These are phyloP conservation scores for Phylloscopus trochiloides DNA, from an alignment of 2,113 vertebrate species.

Conservation along the genomic window DNA sequence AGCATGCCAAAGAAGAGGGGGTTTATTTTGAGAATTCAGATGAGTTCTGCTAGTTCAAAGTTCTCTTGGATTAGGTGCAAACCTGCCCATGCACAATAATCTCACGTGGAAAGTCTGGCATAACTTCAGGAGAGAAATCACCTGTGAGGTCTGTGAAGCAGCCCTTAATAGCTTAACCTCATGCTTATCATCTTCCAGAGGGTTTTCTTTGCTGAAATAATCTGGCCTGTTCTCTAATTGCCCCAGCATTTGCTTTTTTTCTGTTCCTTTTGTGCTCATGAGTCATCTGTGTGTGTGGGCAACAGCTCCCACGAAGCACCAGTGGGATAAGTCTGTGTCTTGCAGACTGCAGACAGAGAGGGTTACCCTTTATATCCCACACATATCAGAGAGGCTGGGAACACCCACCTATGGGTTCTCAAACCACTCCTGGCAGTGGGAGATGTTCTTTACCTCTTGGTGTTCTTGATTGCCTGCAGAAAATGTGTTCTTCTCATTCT, in stretches of 20 bases:
- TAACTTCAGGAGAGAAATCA: not conserved
- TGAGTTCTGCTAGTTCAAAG: not conserved
- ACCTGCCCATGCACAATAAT: not conserved
- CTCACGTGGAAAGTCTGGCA: not conserved
- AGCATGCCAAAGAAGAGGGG: not conserved
- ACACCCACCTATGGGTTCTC: not conserved
- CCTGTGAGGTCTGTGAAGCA: not conserved
- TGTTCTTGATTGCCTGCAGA: not conserved
- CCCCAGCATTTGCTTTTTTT: not conserved
- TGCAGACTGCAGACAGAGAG: not conserved
- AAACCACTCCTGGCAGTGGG: not conserved
- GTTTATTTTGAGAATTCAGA: not conserved
- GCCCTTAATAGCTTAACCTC: not conserved
- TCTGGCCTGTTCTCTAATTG: not conserved
- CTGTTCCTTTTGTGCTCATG: not conserved
- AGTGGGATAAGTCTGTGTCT: not conserved
- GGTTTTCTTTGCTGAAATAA: not conserved
- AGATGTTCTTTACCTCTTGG: not conserved
- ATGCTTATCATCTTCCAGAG: not conserved
- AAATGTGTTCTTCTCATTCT: not conserved
- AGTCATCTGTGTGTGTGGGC: not conserved
- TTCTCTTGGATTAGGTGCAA: not conserved
- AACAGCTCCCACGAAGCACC: not conserved
- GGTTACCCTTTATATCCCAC: not conserved
- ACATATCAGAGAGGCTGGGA: not conserved